Percentiles rank a stretch among this genome's conserved stretches.
Conservation (phyloP, 2,797 vertebrate species). For the Falco rusticolus region DNA sequence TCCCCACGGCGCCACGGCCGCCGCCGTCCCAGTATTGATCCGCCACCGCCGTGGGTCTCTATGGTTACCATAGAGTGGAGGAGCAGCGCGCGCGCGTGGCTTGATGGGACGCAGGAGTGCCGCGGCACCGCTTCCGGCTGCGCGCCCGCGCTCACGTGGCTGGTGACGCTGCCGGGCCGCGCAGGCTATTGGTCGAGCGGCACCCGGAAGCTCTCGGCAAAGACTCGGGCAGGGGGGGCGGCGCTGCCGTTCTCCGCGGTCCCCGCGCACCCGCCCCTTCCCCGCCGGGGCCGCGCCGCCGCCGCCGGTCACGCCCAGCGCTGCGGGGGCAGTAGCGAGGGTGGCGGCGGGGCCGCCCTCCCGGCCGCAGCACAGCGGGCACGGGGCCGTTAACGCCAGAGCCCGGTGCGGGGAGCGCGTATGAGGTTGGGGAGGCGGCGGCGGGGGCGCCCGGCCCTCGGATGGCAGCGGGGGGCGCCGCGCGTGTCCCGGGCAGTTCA, state of each 20-base stretch:
- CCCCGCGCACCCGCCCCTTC: too few relatives aligned
- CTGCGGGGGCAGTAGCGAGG: neutral
- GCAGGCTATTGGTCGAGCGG: neutral
- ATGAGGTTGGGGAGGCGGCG: too few relatives aligned
- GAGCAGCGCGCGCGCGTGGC: neutral
- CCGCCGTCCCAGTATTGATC: conserved; percentile 40
- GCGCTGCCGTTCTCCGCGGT: accelerated
- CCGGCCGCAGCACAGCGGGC: too few relatives aligned
- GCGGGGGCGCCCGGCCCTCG: too few relatives aligned
- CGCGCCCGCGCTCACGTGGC: neutral
- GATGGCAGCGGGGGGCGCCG: too few relatives aligned
- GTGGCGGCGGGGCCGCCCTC: too few relatives aligned
- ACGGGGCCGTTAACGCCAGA: accelerated
- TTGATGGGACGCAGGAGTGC: neutral
- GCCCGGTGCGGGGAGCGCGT: too few relatives aligned
- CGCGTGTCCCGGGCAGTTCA: neutral
- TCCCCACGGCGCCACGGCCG: conserved; percentile 4
- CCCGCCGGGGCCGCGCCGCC: too few relatives aligned
- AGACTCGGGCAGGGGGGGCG: neutral
- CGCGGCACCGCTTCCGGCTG: neutral
- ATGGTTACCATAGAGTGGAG: conserved; percentile 3
- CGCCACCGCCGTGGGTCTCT: conserved; percentile 42
- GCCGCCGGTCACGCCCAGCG: too few relatives aligned
- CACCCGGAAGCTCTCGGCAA: neutral
- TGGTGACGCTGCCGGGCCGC: neutral